Conservation (phyloP, 2,888 invertebrate species). For the Scaptomyza parva region DNA sequence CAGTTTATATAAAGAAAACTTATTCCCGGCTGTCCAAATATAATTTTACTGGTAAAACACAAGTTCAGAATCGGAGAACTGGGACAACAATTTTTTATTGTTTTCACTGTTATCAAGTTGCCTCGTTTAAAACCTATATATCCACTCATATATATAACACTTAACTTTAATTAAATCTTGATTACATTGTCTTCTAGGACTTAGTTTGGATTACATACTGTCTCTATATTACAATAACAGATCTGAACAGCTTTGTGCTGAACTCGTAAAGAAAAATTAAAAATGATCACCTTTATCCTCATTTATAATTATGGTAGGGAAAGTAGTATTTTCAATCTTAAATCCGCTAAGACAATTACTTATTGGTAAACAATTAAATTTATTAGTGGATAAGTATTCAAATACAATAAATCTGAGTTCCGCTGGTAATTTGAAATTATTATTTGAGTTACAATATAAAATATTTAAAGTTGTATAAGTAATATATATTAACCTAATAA, state of each 20-base stretch:
- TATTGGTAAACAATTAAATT: neutral
- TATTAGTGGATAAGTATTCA: neutral
- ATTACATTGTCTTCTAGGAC: neutral
- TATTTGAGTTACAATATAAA: constrained; percentile 6
- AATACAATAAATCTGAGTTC: constrained; percentile 7
- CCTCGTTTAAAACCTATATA: neutral
- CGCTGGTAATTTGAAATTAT: neutral
- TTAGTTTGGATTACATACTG: neutral
- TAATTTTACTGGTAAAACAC: neutral
- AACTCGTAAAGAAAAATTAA: neutral
- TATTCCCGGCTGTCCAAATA: neutral
- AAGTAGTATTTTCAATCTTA: neutral
- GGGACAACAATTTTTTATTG: neutral
- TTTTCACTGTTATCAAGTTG: neutral
- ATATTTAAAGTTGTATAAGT: constrained; percentile 5
- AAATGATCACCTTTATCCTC: neutral
- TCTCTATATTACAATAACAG: neutral
- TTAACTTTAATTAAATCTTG: neutral
- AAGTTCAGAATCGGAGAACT: neutral
- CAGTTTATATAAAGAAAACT: neutral
- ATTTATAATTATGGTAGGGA: neutral
- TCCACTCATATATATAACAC: neutral
- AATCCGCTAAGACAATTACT: neutral
- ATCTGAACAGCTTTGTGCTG: neutral
- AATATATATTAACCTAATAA: constrained; percentile 22